Conservation (phyloP, 2,797 vertebrate genomes). For the Malacoraja senta region DNA sequence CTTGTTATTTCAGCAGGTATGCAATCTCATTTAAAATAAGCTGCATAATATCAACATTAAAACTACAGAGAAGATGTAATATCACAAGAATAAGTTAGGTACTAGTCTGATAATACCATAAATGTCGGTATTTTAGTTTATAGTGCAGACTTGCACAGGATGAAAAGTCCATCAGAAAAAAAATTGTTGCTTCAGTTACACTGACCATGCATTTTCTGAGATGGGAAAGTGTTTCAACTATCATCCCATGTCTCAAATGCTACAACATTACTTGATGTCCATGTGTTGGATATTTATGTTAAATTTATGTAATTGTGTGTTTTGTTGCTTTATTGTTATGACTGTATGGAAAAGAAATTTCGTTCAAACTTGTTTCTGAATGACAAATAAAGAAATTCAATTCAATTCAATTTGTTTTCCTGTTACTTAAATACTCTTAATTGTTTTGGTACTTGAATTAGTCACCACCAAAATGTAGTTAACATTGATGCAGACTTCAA, state of each 20-base stretch:
- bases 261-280: background rate
- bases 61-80: background rate
- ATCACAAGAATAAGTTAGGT: background rate
- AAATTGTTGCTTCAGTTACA: background rate
- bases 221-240: constrained; percentile 9
- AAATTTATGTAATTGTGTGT: too few relatives aligned
- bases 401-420: background rate
- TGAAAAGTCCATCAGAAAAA: background rate
- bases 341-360: too few relatives aligned
- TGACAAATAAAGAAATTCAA: too few relatives aligned
- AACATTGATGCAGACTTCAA: background rate
- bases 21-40: background rate
- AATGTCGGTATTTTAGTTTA: background rate
- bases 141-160: background rate
- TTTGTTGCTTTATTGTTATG: too few relatives aligned
- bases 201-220: background rate
- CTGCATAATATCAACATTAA: background rate
- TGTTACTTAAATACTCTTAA: constrained; percentile 5
- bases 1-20: background rate
- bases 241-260: background rate
- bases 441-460: background rate
- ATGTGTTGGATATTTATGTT: background rate
- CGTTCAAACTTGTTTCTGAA: too few relatives aligned
- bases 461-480: background rate
- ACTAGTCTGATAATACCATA: background rate